phyloP scores from a whole-genome alignment of 2,888 invertebrate genomes.

The Spisula solida region DNA sequence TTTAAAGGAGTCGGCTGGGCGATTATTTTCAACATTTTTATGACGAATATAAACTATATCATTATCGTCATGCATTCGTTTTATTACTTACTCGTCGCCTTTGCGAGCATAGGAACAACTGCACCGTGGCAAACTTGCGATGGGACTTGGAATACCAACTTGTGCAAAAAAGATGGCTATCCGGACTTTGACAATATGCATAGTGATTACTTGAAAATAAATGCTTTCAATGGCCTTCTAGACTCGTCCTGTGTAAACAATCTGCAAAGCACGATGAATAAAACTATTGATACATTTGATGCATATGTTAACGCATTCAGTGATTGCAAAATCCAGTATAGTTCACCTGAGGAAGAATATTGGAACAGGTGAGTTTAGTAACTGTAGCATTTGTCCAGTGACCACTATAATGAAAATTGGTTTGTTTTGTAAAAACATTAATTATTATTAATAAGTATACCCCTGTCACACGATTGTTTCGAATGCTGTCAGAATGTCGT shows the following conservation, averaged over 20 bases:
- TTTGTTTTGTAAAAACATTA: no score
- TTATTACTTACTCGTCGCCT: conserved; percentile 51
- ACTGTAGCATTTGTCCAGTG: no score
- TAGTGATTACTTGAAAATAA: neutral
- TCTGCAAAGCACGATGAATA: neutral
- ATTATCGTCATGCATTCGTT: conserved; percentile 53
- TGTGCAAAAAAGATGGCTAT: conserved; percentile 22
- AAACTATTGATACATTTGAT: neutral
- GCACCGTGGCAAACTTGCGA: conserved; percentile 57
- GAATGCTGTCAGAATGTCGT: no score
- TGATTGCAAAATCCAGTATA: conserved; percentile 1
- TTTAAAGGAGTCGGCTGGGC: conserved; percentile 59
- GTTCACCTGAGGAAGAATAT: conserved; percentile 50
- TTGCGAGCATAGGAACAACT: conserved; percentile 49
- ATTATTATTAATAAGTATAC: no score
- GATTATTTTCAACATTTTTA: conserved; percentile 41
- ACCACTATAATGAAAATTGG: no score
- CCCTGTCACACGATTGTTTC: no score
- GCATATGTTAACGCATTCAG: conserved; percentile 2
- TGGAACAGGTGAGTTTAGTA: conserved; percentile 27
- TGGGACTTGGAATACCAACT: conserved; percentile 42
- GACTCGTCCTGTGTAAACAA: conserved; percentile 18
- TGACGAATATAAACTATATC: conserved; percentile 59
- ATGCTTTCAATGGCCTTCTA: neutral
- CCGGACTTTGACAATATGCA: conserved; percentile 21